These are phyloP conservation scores for Anas platyrhynchos DNA, from an alignment of 2,113 vertebrate species.

Conservation along the genomic window DNA sequence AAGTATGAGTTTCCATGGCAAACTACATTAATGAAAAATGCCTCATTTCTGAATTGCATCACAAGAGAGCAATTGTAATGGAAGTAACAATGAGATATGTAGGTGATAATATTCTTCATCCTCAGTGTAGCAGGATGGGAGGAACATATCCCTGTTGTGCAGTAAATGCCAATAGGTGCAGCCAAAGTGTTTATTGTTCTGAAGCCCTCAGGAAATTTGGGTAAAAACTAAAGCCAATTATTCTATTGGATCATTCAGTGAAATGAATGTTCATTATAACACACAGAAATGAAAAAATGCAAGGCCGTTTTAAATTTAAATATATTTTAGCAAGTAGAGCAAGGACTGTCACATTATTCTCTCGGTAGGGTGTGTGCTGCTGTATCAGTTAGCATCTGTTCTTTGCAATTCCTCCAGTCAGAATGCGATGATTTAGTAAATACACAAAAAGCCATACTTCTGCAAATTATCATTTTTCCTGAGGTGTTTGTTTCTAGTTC, in stretches of 20 bases:
- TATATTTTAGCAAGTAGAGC: conserved; percentile 65
- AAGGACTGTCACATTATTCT: conserved; percentile 74
- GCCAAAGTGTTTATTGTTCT: conserved; percentile 50
- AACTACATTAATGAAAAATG: conserved; percentile 71
- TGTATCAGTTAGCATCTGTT: conserved; percentile 76
- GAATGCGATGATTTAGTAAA: conserved; percentile 73
- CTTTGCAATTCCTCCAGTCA: conserved; percentile 71
- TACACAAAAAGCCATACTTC: conserved; percentile 10
- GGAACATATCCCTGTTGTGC: conserved; percentile 37
- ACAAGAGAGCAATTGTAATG: conserved; percentile 68
- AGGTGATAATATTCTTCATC: conserved; percentile 58
- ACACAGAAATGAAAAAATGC: conserved; percentile 61
- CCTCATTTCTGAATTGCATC: conserved; percentile 65
- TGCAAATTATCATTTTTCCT: conserved; percentile 62
- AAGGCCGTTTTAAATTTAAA: conserved; percentile 78
- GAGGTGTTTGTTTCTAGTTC: conserved; percentile 45
- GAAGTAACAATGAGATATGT: conserved; percentile 70
- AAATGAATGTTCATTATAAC: conserved; percentile 71
- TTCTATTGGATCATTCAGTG: conserved; percentile 51
- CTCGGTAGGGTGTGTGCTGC: conserved; percentile 69
- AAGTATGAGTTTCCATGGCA: conserved; percentile 71
- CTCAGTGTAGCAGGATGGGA: conserved; percentile 42
- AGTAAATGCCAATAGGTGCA: conserved; percentile 40
- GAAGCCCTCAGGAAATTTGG: conserved; percentile 71
- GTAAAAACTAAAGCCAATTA: conserved; percentile 61